Conservation (phyloP, 2,797 vertebrate species). For the Thunnus albacares region DNA sequence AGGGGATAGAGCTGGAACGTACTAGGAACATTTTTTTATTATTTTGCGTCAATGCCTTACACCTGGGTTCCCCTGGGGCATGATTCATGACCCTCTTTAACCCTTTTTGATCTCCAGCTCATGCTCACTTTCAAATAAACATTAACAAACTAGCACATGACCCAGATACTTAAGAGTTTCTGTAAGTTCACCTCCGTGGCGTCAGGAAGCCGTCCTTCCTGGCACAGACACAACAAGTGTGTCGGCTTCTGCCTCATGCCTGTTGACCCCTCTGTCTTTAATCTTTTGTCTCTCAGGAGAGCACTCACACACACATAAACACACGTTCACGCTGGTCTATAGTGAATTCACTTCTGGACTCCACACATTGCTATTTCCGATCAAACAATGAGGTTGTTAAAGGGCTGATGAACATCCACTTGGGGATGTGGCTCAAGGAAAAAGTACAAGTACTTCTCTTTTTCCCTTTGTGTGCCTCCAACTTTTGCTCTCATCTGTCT, state of each 20-base stretch:
- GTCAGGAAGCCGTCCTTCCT: conserved; percentile 48
- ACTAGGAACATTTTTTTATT: conserved; percentile 12
- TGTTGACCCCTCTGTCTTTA: conserved; percentile 42
- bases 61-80: background rate
- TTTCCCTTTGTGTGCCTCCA: conserved; percentile 1
- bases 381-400: conserved; percentile 60
- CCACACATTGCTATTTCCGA: conserved; percentile 10
- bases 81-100: conserved; percentile 16
- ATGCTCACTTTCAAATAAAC: background rate
- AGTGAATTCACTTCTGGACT: conserved; percentile 44
- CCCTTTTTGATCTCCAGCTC: background rate
- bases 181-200: conserved; percentile 20
- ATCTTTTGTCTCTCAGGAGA: conserved; percentile 42
- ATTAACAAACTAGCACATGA: background rate
- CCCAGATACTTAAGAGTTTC: background rate
- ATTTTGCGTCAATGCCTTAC: conserved; percentile 14
- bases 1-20: background rate
- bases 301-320: conserved; percentile 27
- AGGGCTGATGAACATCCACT: conserved; percentile 32
- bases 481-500: conserved; percentile 6
- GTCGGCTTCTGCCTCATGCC: conserved; percentile 25
- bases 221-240: conserved; percentile 2
- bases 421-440: conserved; percentile 23
- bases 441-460: background rate
- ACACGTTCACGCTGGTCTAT: background rate